phyloP scores from a whole-genome alignment of 2,888 invertebrate species.

The Meiosimyza decipiens region DNA sequence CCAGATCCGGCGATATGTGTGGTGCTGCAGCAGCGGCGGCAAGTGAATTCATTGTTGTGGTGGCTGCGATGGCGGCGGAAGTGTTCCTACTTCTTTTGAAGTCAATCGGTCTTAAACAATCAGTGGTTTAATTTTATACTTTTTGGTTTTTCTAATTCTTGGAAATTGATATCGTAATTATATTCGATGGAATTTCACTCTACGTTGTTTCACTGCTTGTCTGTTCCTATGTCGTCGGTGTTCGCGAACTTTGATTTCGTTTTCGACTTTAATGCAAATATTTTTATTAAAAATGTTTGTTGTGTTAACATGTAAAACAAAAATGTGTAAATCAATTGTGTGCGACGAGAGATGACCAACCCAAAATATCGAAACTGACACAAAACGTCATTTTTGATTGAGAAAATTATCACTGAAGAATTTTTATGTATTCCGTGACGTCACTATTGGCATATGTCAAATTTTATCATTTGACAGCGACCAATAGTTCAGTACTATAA shows the following conservation, averaged over 20 bases:
- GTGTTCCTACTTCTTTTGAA: constrained; percentile 17
- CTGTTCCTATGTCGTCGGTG: constrained; percentile 45
- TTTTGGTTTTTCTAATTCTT: constrained; percentile 13
- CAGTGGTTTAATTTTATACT: neutral
- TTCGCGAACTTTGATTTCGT: constrained; percentile 50
- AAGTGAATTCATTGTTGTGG: constrained; percentile 31
- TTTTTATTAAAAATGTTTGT: constrained; percentile 13
- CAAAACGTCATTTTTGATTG: constrained; percentile 46
- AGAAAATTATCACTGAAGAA: constrained; percentile 27
- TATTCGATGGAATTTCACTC: constrained; percentile 32
- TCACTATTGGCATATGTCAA: constrained; percentile 34
- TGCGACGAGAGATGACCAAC: constrained; percentile 37
- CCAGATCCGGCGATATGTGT: constrained; percentile 21
- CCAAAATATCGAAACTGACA: constrained; percentile 46
- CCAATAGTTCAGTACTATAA: constrained; percentile 5
- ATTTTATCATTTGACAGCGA: neutral
- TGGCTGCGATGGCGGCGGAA: constrained; percentile 42
- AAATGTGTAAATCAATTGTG: constrained; percentile 18
- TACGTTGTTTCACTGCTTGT: neutral
- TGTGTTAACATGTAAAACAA: constrained; percentile 16
- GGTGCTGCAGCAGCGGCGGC: constrained; percentile 32
- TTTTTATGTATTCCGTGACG: constrained; percentile 49
- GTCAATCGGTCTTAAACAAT: too few relatives aligned
- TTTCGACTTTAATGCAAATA: constrained; percentile 15
- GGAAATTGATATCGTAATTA: constrained; percentile 11